Evolutionary conservation across 2,113 vertebrate genomes (phyloP).

Genomic region (Cyanocitta stelleri): DNA sequence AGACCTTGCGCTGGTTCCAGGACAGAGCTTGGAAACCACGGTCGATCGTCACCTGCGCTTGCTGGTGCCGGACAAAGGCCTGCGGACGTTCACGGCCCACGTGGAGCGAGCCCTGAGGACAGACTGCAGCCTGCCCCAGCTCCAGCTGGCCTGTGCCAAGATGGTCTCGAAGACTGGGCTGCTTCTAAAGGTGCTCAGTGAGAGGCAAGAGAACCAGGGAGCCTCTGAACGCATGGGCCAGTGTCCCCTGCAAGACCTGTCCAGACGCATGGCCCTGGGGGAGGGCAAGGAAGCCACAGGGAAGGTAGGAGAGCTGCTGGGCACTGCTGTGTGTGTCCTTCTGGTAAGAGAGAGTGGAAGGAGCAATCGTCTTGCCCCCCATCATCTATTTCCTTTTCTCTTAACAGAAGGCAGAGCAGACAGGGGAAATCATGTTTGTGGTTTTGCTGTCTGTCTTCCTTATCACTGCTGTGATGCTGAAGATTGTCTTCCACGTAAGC

Average conservation of each 20-base stretch:
- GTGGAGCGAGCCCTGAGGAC: neutral
- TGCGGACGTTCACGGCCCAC: neutral
- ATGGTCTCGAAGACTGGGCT: neutral
- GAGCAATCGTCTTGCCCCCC: neutral
- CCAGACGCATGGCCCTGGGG: neutral
- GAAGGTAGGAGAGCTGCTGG: neutral
- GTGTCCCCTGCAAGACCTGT: neutral
- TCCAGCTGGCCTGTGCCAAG: slow-evolving; percentile 8
- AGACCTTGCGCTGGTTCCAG: rapidly evolving
- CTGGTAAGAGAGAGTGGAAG: rapidly evolving
- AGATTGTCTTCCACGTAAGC: neutral
- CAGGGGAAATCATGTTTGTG: too few species aligned
- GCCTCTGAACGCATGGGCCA: neutral
- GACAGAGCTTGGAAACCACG: neutral
- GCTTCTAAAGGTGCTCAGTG: slow-evolving; percentile 7
- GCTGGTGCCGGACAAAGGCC: neutral
- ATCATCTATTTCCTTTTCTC: too few species aligned
- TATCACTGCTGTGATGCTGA: neutral
- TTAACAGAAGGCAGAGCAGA: neutral
- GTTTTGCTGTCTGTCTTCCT: neutral
- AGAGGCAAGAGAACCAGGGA: neutral
- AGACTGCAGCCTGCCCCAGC: neutral
- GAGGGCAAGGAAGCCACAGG: rapidly evolving
- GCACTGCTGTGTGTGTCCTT: too few species aligned
- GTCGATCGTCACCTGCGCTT: neutral